Percentiles rank a stretch among this genome's conserved stretches.
Conservation (phyloP, 2,797 vertebrate genomes). For the Choloepus didactylus region DNA sequence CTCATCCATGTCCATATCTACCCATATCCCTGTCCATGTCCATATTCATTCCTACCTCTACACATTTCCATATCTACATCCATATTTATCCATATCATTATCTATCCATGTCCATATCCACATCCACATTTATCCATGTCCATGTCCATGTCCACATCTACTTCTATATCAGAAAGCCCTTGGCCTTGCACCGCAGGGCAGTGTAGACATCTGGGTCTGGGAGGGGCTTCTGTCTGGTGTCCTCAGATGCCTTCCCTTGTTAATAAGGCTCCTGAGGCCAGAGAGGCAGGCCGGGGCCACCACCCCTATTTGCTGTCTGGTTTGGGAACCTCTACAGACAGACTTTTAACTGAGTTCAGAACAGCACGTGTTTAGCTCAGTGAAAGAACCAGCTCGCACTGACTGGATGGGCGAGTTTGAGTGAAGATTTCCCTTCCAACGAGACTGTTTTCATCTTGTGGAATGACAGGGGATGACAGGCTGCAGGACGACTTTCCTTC, state of each 20-base stretch:
- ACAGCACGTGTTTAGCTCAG: fast-evolving
- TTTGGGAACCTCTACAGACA: not conserved
- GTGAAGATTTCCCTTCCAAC: not conserved
- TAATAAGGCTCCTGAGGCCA: not conserved
- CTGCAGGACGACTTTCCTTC: fast-evolving
- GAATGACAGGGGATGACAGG: fast-evolving
- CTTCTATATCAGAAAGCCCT: not conserved
- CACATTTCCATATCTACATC: too few species aligned
- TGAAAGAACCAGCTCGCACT: fast-evolving
- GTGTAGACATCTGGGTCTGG: not conserved
- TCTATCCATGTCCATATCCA: too few species aligned
- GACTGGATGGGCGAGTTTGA: not conserved
- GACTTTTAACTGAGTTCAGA: not conserved
- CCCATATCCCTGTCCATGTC: too few species aligned
- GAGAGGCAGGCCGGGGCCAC: not conserved
- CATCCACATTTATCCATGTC: not conserved
- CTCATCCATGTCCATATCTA: not conserved
- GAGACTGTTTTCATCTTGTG: not conserved
- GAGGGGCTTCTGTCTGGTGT: too few species aligned
- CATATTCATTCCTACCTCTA: too few species aligned
- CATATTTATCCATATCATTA: too few species aligned
- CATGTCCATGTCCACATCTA: not conserved
- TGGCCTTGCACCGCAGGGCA: fast-evolving
- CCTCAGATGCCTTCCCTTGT: not conserved
- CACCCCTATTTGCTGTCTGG: too few species aligned